phyloP scores from a whole-genome alignment of 2,113 vertebrate genomes.

The Tragelaphus strepsiceros region DNA sequence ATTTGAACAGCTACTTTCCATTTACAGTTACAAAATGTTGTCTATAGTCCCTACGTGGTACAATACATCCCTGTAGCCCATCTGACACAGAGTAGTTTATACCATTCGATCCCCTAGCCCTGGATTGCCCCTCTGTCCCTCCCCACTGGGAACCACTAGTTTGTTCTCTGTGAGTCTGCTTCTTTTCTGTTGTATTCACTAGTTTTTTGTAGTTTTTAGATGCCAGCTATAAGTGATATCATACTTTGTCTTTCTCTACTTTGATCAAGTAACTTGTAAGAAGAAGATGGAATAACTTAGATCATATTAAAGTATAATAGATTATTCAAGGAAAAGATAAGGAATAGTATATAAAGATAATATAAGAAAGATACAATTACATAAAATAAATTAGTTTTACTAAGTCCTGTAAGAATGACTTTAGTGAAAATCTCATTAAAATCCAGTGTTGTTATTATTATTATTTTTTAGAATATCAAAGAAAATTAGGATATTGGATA shows the following conservation, averaged over 20 bases:
- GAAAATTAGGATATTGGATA: background rate
- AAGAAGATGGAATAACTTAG: background rate
- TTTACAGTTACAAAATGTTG: background rate
- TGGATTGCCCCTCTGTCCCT: rapidly evolving
- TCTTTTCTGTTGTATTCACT: background rate
- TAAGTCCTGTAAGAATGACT: background rate
- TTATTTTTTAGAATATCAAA: background rate
- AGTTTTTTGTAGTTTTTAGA: background rate
- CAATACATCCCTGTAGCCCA: background rate
- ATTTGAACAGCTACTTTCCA: background rate
- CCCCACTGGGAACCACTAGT: no score
- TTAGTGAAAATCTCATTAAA: background rate
- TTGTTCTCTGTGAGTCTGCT: background rate
- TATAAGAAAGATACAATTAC: background rate
- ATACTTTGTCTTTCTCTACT: background rate
- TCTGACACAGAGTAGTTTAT: rapidly evolving
- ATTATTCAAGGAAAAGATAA: background rate
- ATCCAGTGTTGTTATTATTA: background rate
- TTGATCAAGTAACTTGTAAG: background rate
- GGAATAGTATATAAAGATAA: background rate
- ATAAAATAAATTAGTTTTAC: background rate
- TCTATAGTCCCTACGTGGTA: rapidly evolving
- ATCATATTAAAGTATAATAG: background rate
- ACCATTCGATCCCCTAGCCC: background rate
- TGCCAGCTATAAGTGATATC: background rate